Conservation (phyloP, 2,797 vertebrate species). For the Oophaga sylvatica region DNA sequence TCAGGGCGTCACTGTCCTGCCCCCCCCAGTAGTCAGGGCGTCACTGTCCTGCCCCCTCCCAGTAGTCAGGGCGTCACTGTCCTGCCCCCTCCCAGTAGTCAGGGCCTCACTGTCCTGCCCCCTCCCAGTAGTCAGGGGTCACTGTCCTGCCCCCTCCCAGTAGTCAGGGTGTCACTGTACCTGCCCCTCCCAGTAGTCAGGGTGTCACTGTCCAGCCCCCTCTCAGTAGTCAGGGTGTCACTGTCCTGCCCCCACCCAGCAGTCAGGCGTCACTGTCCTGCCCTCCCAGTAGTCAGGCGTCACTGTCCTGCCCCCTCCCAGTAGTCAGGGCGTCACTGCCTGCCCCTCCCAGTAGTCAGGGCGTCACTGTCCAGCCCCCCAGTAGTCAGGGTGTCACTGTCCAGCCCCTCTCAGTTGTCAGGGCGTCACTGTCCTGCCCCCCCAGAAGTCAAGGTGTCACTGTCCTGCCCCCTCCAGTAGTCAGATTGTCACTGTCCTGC, state of each 20-base stretch:
- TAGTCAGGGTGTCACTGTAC: background rate
- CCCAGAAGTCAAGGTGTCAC: background rate
- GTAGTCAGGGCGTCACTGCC: too few species aligned
- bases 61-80: too few species aligned
- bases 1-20: background rate
- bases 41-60: too few species aligned
- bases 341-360: background rate
- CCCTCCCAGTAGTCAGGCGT: too few species aligned
- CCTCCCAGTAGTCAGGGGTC: background rate
- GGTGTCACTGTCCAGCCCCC: background rate
- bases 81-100: background rate
- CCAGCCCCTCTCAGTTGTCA: background rate
- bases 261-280: too few species aligned
- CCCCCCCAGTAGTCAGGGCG: background rate
- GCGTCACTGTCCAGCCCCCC: background rate
- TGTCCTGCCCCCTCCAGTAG: background rate
- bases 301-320: too few species aligned
- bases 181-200: background rate
- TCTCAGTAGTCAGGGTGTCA: background rate
- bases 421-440: background rate
- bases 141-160: too few species aligned
- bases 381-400: background rate
- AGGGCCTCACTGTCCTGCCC: background rate
- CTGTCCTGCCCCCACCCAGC: background rate
- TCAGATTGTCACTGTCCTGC: background rate